Percentiles rank a stretch among this genome's conserved stretches.
phyloP scores from a whole-genome alignment of 2,888 invertebrate species.

The Stictocephala bisonia region DNA sequence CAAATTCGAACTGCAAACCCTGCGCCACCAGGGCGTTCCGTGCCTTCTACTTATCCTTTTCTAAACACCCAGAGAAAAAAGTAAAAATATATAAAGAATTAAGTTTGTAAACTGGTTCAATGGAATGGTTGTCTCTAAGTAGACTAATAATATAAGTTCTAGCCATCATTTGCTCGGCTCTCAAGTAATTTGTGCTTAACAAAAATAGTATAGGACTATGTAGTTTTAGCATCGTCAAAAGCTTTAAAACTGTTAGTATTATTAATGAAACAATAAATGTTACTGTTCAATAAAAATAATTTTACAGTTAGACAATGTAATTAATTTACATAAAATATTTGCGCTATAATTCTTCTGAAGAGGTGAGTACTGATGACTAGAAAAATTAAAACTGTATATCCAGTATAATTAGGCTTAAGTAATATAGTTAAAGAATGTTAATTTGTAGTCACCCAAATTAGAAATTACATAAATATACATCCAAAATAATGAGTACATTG shows the following conservation, averaged over 20 bases:
- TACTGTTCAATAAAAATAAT: too few species aligned
- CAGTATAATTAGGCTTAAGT: neutral
- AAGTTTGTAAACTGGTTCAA: conserved; percentile 5
- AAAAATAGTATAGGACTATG: too few species aligned
- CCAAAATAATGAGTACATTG: neutral
- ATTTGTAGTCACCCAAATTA: neutral
- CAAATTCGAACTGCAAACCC: conserved; percentile 46
- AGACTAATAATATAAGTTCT: conserved; percentile 18
- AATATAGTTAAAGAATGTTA: neutral
- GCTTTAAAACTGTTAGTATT: too few species aligned
- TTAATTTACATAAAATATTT: too few species aligned
- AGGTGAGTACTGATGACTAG: conserved; percentile 23
- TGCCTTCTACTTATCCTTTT: neutral
- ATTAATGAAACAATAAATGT: too few species aligned
- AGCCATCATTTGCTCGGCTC: conserved; percentile 38
- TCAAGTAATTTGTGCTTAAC: too few species aligned
- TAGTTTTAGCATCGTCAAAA: too few species aligned
- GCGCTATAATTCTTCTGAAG: too few species aligned
- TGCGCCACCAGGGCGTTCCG: conserved; percentile 43
- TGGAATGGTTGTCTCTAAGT: conserved; percentile 33
- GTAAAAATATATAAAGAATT: conserved; percentile 35
- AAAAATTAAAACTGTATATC: neutral
- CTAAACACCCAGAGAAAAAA: conserved; percentile 17
- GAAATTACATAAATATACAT: neutral
- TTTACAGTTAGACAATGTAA: too few species aligned